Evolutionary conservation across 2,888 invertebrate genomes (phyloP), one percentile per base, ranked within the genome.

Genomic region (Bombylius major): DNA sequence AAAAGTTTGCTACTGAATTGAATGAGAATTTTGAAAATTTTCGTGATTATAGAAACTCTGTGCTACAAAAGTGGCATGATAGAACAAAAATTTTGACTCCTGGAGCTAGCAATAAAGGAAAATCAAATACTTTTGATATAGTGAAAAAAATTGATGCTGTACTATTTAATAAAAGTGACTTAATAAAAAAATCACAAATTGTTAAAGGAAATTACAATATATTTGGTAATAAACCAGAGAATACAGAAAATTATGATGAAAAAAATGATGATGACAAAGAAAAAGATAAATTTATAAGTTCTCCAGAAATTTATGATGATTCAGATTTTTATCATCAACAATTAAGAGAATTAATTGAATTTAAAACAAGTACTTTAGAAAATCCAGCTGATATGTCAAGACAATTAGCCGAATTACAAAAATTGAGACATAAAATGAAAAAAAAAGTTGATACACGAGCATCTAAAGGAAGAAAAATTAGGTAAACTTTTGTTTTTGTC

Each of bases 241-340:
- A 64, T 23, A 8, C 59, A 34, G 54, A 58, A 44, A 56, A 56
- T 36, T 62, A 65, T 46, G 50, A 55, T 63, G 45, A 66, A 60
- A 64, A 58, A 2, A 58, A 60, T 23, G 72, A 70, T 55, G 65
- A 63, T 1, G 61, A 65, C 5, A 65, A 61, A 23, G 70, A 63
- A 54, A 65, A 59, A 12, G 71, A 64, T 62, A 67, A 71, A 53
- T 75, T 74, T 61, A 82, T 85, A 63, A 82, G 83, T 61, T 84
- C 89, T 66, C 66, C 78, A 0, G 89, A 97, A 75, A 89, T 97
- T 65, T 98, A 92, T 75, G 96, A 98, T 71, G 98, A 98, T 68
- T 89, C 89, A 65, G 98, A 98, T 70, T 98, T 98, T 71, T 98
- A 98, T 73, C 95, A 96, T 72, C 91, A 94, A 66, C 77, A 96